These are phyloP conservation scores for Hipparchia semele DNA, from an alignment of 2,888 invertebrate genomes.

Conservation along the genomic window DNA sequence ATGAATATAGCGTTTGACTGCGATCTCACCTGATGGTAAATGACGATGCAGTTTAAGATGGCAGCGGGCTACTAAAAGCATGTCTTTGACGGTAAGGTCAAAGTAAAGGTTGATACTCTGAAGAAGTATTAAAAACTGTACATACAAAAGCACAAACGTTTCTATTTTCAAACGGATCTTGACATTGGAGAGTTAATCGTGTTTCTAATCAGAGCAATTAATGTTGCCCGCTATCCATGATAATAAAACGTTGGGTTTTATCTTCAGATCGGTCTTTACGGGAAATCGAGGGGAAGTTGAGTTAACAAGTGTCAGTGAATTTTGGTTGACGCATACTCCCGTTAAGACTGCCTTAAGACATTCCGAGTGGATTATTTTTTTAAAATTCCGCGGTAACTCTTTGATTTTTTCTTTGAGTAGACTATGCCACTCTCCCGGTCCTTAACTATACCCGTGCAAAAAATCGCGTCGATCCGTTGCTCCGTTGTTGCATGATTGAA, in stretches of 20 bases:
- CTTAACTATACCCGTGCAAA: too few relatives aligned
- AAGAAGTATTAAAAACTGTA: neutral
- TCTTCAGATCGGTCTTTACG: conserved; percentile 12
- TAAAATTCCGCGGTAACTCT: neutral
- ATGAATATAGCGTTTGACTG: too few relatives aligned
- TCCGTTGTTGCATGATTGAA: too few relatives aligned
- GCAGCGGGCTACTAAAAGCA: too few relatives aligned
- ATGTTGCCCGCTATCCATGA: conserved; percentile 17
- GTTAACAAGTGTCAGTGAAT: conserved; percentile 27
- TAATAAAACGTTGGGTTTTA: conserved; percentile 19
- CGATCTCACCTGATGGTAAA: too few relatives aligned
- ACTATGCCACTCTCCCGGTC: too few relatives aligned
- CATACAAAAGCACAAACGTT: conserved; percentile 2
- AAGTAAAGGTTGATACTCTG: too few relatives aligned
- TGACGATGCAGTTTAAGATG: too few relatives aligned
- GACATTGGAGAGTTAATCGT: conserved; percentile 19
- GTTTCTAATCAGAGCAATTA: conserved; percentile 26
- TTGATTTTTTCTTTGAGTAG: too few relatives aligned
- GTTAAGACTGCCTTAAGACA: conserved; percentile 14
- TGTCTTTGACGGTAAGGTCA: too few relatives aligned
- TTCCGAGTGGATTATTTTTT: neutral
- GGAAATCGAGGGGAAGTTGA: conserved; percentile 18
- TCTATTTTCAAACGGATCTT: conserved; percentile 13
- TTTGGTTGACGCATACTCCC: conserved; percentile 9
- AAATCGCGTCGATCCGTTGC: too few relatives aligned